Percentiles rank a stretch among this genome's conserved stretches.
Evolutionary conservation across 2,888 invertebrate species (phyloP).

Genomic region (Hypomecis punctinalis): DNA sequence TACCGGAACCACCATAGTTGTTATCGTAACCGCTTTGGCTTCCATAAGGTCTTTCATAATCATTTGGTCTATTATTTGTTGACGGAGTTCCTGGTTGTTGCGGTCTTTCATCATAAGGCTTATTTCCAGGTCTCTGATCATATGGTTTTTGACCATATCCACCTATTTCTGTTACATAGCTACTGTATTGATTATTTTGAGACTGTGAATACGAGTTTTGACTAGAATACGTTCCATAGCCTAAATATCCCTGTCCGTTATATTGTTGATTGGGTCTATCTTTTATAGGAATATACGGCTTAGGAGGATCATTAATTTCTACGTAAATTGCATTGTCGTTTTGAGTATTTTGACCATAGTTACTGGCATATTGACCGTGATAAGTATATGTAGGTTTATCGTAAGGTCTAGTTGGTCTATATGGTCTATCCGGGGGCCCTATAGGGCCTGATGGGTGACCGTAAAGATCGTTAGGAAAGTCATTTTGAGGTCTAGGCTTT

Average conservation of each 20-base stretch:
- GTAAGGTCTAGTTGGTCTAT: slow-evolving; percentile 53
- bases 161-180: slow-evolving; percentile 49
- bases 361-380: slow-evolving; percentile 67
- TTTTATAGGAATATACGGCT: slow-evolving; percentile 63
- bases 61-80: slow-evolving; percentile 19
- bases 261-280: slow-evolving; percentile 40
- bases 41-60: slow-evolving; percentile 36
- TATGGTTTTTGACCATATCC: slow-evolving; percentile 44
- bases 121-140: slow-evolving; percentile 31
- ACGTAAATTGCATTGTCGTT: slow-evolving; percentile 71
- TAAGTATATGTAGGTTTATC: slow-evolving; percentile 55
- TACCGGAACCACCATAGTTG: slow-evolving; percentile 33
- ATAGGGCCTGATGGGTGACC: slow-evolving; percentile 49
- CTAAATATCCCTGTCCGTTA: slow-evolving; percentile 56
- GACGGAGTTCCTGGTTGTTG: slow-evolving; percentile 25
- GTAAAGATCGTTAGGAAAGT: slow-evolving; percentile 39
- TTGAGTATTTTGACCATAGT: slow-evolving; percentile 60
- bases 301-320: slow-evolving; percentile 74
- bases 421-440: slow-evolving; percentile 54
- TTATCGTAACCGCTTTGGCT: slow-evolving; percentile 33
- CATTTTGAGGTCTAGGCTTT: slow-evolving; percentile 55
- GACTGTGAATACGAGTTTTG: slow-evolving; percentile 58
- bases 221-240: slow-evolving; percentile 59
- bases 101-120: slow-evolving; percentile 31
- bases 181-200: slow-evolving; percentile 50